A percentile compares a stretch with the other conserved stretches of the same genome.
Conservation (phyloP, 2,797 vertebrate genomes). For the Sylvilagus floridanus region DNA sequence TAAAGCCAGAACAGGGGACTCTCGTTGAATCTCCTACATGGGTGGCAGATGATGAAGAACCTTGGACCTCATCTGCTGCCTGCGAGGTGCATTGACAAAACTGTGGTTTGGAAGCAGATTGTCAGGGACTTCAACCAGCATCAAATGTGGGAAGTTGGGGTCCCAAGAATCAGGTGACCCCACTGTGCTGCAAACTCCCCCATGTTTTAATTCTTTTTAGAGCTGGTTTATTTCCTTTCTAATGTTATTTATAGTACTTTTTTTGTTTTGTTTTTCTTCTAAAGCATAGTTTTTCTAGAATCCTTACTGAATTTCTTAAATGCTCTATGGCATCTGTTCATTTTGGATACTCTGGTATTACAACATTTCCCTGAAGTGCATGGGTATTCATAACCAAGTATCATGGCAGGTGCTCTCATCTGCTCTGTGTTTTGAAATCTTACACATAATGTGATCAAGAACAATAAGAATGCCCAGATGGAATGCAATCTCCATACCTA, state of each 20-base stretch:
- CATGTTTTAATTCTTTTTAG: neutral
- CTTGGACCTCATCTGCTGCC: too few species aligned
- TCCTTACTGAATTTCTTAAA: neutral
- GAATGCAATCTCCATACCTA: neutral
- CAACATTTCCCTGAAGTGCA: neutral
- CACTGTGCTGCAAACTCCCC: too few species aligned
- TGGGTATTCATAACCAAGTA: neutral
- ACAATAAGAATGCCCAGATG: neutral
- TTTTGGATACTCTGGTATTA: neutral
- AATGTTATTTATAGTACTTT: neutral
- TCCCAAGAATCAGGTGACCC: too few species aligned
- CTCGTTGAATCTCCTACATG: too few species aligned
- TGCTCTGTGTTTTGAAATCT: neutral
- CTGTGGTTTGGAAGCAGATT: too few species aligned
- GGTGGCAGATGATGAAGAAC: too few species aligned
- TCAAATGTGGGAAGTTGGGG: too few species aligned
- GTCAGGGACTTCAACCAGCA: too few species aligned
- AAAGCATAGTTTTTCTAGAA: neutral
- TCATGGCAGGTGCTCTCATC: neutral
- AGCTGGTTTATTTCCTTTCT: neutral
- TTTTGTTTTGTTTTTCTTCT: neutral
- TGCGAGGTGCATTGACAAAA: too few species aligned
- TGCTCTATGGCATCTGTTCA: neutral
- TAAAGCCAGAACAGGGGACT: too few species aligned
- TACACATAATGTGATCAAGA: neutral